phyloP scores from a whole-genome alignment of 2,797 vertebrate species.

The Falco cherrug region DNA sequence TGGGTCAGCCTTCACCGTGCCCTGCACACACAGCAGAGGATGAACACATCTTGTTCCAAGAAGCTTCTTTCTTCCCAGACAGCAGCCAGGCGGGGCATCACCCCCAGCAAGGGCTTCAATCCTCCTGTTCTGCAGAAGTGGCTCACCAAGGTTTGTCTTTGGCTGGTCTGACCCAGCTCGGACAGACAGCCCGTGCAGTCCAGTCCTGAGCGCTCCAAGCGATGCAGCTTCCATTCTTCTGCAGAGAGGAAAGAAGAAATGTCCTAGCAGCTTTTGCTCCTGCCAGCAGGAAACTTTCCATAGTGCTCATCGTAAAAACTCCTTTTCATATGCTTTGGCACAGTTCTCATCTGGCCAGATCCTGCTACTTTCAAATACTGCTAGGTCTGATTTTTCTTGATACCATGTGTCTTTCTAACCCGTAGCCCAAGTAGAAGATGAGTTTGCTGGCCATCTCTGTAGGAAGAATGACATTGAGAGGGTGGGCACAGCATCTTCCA shows the following conservation, averaged over 20 bases:
- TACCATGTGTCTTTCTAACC: not conserved
- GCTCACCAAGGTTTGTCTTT: not conserved
- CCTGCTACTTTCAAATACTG: accelerated
- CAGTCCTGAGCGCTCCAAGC: not conserved
- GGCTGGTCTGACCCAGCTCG: not conserved
- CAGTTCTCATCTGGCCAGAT: not conserved
- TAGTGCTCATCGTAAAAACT: not conserved
- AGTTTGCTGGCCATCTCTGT: not conserved
- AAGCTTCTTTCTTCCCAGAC: not conserved
- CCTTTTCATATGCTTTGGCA: not conserved
- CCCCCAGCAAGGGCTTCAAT: not conserved
- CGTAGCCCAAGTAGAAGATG: not conserved
- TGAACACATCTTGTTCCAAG: not conserved
- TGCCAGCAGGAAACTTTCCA: not conserved
- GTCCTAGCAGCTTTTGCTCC: not conserved
- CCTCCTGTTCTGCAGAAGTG: accelerated
- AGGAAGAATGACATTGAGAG: not conserved
- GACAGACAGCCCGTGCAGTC: no score
- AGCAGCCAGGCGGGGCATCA: not conserved
- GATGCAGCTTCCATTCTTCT: not conserved
- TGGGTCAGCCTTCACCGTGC: accelerated
- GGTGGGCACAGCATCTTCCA: not conserved
- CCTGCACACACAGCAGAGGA: not conserved
- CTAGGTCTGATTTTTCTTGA: not conserved
- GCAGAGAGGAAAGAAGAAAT: not conserved